Evolutionary conservation across 2,888 invertebrate species (phyloP), one percentile per base, ranked within the genome.

Genomic region (Phrixothrix hirtus): DNA sequence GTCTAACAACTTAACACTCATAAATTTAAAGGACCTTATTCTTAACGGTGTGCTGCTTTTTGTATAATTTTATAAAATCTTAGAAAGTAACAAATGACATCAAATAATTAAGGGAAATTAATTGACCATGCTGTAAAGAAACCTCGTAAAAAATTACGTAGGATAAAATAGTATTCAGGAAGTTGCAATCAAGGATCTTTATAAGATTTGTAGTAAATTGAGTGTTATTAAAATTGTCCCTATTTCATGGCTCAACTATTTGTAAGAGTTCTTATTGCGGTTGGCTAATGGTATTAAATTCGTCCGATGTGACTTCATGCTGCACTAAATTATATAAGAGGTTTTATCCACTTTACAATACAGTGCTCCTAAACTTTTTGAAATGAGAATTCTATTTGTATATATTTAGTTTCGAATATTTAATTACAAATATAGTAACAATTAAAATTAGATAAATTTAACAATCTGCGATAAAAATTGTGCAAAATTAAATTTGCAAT

Each of bases 261-360:
- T 37, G 44, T 34, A 15, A 34, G 36, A 35, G 41, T 46, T 49
- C 46, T 50, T 46, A 46, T 50, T 55, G 50, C 36, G 50, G 50
- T 50, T 46, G 46, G 21, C 50, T 55, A 55, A 55, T 55, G 55
- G 55, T 55, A 55, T 55, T 55, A 55, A 55, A 55, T 50, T 32
- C 45, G 41, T 46, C 29, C 46, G 37, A 36, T 55, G 55, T 50
- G 55, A 55, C 55, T 55, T 55, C 47, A 53, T 55, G 50, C 41
- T 38, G 37, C 50, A 55, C 45, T 55, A 50, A 55, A 55, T 50
- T 55, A 55, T 55, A 46, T 55, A 39, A 46, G 41, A 42, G 55
- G 46, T 36, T 41, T 50, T 46, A 50, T 55, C 41, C 50, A 42
- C 41, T 50, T 55, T 44, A n/a, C 26, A 17, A 16, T 26, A 1